Evolutionary conservation across 2,888 invertebrate genomes (phyloP).

Genomic region (Aethes cnicana): DNA sequence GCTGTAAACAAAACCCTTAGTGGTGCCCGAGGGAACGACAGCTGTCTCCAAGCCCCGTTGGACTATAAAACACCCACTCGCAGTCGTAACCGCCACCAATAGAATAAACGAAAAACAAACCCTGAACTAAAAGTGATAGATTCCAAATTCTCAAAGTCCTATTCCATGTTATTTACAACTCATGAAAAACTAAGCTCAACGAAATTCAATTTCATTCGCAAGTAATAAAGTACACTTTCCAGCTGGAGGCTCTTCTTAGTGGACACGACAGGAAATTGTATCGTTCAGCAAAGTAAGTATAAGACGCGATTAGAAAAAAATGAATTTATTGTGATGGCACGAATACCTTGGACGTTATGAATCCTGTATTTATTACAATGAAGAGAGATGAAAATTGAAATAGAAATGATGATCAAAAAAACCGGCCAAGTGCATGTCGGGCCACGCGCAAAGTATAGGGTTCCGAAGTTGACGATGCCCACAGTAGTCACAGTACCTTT

Average conservation of each 20-base stretch:
- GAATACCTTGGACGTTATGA: conserved; percentile 21
- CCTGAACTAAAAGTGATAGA: conserved; percentile 28
- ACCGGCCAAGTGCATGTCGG: too few relatives aligned
- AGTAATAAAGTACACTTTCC: conserved; percentile 41
- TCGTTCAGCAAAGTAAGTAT: conserved; percentile 53
- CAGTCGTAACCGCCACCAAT: conserved; percentile 43
- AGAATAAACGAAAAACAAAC: conserved; percentile 40
- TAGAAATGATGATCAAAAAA: not conserved
- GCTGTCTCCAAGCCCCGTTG: conserved; percentile 76
- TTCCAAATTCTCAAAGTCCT: conserved; percentile 33
- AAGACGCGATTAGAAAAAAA: conserved; percentile 50
- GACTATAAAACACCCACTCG: conserved; percentile 74
- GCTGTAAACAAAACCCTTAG: conserved; percentile 76
- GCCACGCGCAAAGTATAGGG: too few relatives aligned
- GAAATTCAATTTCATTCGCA: conserved; percentile 44
- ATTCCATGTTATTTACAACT: conserved; percentile 33
- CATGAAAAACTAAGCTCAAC: conserved; percentile 34
- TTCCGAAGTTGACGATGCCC: too few relatives aligned
- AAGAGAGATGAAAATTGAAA: conserved; percentile 13
- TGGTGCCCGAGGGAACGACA: conserved; percentile 70
- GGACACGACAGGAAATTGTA: conserved; percentile 56
- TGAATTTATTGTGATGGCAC: conserved; percentile 40
- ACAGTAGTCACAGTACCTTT: too few relatives aligned
- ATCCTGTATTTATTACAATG: conserved; percentile 12
- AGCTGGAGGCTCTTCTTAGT: conserved; percentile 22